Evolutionary conservation across 1,140 invertebrate species (phyloP), one percentile per base, ranked within the genome.

Genomic region (Drosophila ogumai): DNA sequence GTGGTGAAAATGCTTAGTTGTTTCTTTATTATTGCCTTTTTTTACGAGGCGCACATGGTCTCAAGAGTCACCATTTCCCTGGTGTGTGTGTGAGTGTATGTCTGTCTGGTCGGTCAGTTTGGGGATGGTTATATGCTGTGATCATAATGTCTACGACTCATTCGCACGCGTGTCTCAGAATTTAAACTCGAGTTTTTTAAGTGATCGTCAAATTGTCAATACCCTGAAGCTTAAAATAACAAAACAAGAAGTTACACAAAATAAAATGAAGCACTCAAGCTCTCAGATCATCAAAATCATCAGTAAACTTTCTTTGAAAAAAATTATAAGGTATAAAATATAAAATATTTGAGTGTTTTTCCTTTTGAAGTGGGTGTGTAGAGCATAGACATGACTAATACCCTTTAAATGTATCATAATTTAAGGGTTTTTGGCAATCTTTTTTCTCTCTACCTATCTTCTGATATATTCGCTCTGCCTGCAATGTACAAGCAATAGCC

Each of bases 11-110:
- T 72, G 63, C 46, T 75, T 64, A 74, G 60, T 68, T 79, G 50
- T 81, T 47, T 57, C 34, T 74, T 82, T 66, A 79, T 74, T 66
- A 73, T 66, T 79, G 55, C 34, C 43, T 38, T 59, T 60, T 60
- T 60, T 85, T 85, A 77, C 65, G 74, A 66, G 61, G 43, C 73
- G 74, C 74, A 76, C 74, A 76, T 76, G 63, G 73, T 71, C 43
- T 59, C 41, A 44, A 66, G 73, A 77, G 63, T 56, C 55, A 60
- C 40, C 31, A 47, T 36, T 58, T 41, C 43, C 9, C 38, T 34
- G 44, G 34, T 50, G 19, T 41, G 28, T 49, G 31, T 36, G 28
- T 41, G 34, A 43, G 19, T 43, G 61, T 44, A 46, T 10, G 60
- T 55, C 13, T 56, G 34, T 52, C 41, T 47, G 65, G 46, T 49